These are phyloP conservation scores for Aplysina aerophoba DNA, from an alignment of 37 sponge, comb jelly and placozoan species.

Conservation along the genomic window DNA sequence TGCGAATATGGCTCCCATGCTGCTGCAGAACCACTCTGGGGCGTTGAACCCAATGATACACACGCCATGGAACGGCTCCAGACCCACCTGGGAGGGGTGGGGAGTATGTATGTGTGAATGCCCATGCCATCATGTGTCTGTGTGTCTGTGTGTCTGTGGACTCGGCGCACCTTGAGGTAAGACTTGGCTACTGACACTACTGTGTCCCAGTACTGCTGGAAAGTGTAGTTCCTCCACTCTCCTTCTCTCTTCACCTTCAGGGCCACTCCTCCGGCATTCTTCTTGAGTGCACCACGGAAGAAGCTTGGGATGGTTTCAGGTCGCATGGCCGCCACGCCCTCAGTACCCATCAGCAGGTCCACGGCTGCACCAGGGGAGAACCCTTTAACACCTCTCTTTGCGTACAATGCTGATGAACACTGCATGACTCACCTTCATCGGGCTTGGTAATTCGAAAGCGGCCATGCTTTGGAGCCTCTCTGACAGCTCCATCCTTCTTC, in stretches of 20 bases:
- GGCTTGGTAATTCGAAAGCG: conserved; percentile 1
- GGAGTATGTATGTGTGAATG: conserved; percentile 1
- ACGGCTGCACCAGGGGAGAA: neutral
- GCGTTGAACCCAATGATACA: conserved; percentile 55
- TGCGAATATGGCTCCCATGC: conserved; percentile 34
- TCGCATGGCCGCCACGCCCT: neutral
- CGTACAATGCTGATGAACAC: neutral
- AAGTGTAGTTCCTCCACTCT: conserved; percentile 56
- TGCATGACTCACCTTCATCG: neutral
- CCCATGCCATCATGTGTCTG: neutral
- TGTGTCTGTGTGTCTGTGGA: no score
- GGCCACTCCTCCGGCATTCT: neutral
- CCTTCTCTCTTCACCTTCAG: conserved; percentile 47
- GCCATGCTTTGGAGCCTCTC: conserved; percentile 12
- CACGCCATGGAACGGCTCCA: conserved; percentile 33
- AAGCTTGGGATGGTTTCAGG: conserved; percentile 11
- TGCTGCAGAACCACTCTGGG: conserved; percentile 39
- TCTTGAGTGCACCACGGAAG: neutral
- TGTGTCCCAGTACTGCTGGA: conserved; percentile 53
- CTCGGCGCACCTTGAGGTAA: conserved; percentile 60
- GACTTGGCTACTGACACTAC: conserved; percentile 68
- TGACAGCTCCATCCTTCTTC: neutral
- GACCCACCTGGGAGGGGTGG: conserved; percentile 36
- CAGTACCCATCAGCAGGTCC: conserved; percentile 20
- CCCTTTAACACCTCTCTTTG: no score